phyloP scores from a whole-genome alignment of 2,888 invertebrate genomes.

The Gonocerus acuteangulatus region DNA sequence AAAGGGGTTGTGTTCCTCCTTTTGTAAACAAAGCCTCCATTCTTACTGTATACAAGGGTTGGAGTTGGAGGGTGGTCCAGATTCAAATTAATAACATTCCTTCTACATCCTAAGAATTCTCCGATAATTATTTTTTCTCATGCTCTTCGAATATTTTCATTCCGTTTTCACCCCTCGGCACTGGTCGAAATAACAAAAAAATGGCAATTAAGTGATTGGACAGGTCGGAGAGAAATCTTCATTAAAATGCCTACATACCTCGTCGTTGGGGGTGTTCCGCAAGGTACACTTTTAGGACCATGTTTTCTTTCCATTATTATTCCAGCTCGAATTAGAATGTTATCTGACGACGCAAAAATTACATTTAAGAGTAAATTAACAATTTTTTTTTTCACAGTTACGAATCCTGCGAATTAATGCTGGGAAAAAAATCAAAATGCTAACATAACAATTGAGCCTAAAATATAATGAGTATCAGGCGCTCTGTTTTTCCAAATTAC shows the following conservation, averaged over 20 bases:
- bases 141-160: slow-evolving; percentile 13
- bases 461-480: too few species aligned
- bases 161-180: not conserved
- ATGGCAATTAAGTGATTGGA: slow-evolving; percentile 21
- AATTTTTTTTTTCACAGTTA: too few species aligned
- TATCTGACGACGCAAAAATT: too few species aligned
- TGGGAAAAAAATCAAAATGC: too few species aligned
- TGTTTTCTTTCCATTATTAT: not conserved
- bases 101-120: slow-evolving; percentile 9
- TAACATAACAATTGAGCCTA: too few species aligned
- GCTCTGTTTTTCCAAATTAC: too few species aligned
- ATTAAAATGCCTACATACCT: not conserved
- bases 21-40: slow-evolving; percentile 2
- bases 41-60: slow-evolving; percentile 23
- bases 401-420: too few species aligned
- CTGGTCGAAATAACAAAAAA: not conserved
- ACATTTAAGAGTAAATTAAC: too few species aligned
- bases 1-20: slow-evolving; percentile 17
- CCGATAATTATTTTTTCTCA: slow-evolving; percentile 21
- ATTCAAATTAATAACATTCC: slow-evolving; percentile 19
- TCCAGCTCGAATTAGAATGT: not conserved
- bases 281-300: not conserved
- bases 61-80: slow-evolving; percentile 10
- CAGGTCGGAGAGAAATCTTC: not conserved
- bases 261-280: not conserved